Evolutionary conservation across 2,888 invertebrate genomes (phyloP), one percentile per base, ranked within the genome.

Genomic region (Sphaerophoria taeniata): DNA sequence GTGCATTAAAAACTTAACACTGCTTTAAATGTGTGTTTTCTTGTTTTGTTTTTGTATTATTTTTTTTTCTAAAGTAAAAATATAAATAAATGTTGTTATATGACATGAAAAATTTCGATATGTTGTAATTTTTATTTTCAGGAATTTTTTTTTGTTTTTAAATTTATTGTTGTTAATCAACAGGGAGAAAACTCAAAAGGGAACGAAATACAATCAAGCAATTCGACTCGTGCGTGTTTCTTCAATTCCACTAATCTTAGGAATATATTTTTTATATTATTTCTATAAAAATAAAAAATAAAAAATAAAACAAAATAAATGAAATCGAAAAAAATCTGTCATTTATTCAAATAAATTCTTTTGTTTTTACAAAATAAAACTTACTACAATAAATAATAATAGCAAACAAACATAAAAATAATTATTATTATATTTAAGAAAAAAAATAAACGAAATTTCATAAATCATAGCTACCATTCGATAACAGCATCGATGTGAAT

Each of bases 221-320:
- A 85, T 77, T 85, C 81, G 58, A 69, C 36, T 85, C 70, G 85
- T 81, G 85, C 81, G 76, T 76, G 61, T 63, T 77, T 78, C 77
- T 77, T 78, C 81, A 81, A 85, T 85, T 85, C 85, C 85, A 34
- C n/a, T 24, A 56, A 2, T 14, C 55, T 34, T 81, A 85, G 85
- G 85, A 85, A 49, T 6, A 39, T 60, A 3, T 56, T 11, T 39
- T 67, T 24, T 75, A 11, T 24, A 53, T 14, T 7, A 43, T 51
- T 43, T 56, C 24, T 51, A 67, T 45, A 14, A 31, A 43, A 43
- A 43, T 43, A 63, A 63, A 63, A 70, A 43, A 49, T 6, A n/a
- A 43, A 61, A 74, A 56, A 36, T 24, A 70, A 67, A 72, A 74
- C 12, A 43, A 72, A 61, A 72, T 14, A 60, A 80, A 58, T 84